Percentiles rank a stretch among this genome's conserved stretches.
phyloP scores from a whole-genome alignment of 2,113 vertebrate species.

The Megaleporinus macrocephalus region DNA sequence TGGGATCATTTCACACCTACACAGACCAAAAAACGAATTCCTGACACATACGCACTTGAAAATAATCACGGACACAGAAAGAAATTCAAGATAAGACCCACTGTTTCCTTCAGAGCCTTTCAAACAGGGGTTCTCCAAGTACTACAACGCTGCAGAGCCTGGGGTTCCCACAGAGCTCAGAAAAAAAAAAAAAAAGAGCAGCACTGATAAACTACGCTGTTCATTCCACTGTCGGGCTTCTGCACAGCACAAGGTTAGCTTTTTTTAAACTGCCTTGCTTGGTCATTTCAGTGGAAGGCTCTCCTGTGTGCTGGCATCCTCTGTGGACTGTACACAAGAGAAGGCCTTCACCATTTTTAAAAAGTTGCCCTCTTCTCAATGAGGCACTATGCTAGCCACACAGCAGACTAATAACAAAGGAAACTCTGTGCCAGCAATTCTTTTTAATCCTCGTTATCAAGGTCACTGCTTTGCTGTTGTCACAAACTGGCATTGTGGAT shows the following conservation, averaged over 20 bases:
- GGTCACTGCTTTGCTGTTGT: no score
- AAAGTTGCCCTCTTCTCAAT: neutral
- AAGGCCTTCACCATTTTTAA: neutral
- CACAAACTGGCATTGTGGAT: no score
- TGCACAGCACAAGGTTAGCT: neutral
- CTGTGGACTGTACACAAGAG: neutral
- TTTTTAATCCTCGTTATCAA: no score
- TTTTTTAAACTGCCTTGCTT: neutral
- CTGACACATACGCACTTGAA: no score
- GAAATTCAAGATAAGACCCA: neutral
- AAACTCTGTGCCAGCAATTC: neutral
- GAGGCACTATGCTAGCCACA: no score
- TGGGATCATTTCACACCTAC: neutral
- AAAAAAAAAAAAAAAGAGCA: no score
- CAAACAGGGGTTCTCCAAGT: neutral
- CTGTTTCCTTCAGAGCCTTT: neutral
- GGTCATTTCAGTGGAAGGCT: neutral
- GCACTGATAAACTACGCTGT: neutral
- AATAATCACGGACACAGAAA: neutral
- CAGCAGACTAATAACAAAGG: neutral
- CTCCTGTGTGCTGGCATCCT: neutral
- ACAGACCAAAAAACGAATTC: no score
- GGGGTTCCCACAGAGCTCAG: neutral
- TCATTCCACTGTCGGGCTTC: neutral
- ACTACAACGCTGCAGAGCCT: no score